These are phyloP conservation scores for Nycteola revayana DNA, from an alignment of 2,888 invertebrate genomes.

Conservation along the genomic window DNA sequence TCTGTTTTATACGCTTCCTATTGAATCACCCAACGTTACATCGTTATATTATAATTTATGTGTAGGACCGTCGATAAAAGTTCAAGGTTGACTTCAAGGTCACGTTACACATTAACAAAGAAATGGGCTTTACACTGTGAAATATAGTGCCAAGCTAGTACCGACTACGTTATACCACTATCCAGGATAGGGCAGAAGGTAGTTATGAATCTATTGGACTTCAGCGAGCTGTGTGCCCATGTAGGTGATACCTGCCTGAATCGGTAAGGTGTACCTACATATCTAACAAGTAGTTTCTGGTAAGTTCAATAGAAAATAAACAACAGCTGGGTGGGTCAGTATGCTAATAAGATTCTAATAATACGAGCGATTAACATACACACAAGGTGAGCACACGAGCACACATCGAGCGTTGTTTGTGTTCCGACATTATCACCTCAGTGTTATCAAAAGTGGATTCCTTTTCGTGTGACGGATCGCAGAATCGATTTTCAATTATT, in stretches of 20 bases:
- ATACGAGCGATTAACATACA: slow-evolving; percentile 36
- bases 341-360: slow-evolving; percentile 64
- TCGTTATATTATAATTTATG: slow-evolving; percentile 26
- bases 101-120: slow-evolving; percentile 36
- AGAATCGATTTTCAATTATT: slow-evolving; percentile 32
- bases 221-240: too few species aligned
- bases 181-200: too few species aligned
- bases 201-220: too few species aligned
- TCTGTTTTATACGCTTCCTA: slow-evolving; percentile 4
- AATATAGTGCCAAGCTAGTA: neutral
- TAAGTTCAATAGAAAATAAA: slow-evolving; percentile 32
- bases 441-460: slow-evolving; percentile 20
- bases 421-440: slow-evolving; percentile 30
- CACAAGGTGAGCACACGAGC: slow-evolving; percentile 30
- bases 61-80: slow-evolving; percentile 36
- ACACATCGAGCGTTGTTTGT: slow-evolving; percentile 27
- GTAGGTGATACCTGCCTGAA: too few species aligned
- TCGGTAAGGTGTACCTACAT: too few species aligned
- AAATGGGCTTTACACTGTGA: slow-evolving; percentile 15
- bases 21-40: slow-evolving; percentile 10
- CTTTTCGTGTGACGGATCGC: slow-evolving; percentile 20
- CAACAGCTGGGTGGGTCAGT: slow-evolving; percentile 39
- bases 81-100: slow-evolving; percentile 67
- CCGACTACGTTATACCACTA: too few species aligned
- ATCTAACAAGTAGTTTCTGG: too few species aligned